These are phyloP conservation scores for Nycticorax nycticorax DNA, from an alignment of 2,113 vertebrate species.

Conservation along the genomic window DNA sequence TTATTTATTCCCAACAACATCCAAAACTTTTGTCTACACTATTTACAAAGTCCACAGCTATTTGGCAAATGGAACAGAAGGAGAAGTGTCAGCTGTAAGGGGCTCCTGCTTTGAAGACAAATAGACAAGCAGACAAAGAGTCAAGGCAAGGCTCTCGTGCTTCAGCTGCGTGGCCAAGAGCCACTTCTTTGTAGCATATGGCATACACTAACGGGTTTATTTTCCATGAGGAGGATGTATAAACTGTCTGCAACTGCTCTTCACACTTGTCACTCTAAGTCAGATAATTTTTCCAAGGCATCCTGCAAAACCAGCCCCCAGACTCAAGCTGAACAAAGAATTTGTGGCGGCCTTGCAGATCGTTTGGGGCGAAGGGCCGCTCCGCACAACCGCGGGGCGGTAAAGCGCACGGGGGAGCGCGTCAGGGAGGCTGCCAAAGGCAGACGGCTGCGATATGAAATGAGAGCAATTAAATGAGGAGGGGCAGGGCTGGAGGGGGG, in stretches of 20 bases:
- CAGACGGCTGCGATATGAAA: accelerated
- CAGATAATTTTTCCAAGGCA: conserved; percentile 21
- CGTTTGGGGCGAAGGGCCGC: accelerated
- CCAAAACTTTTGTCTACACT: background rate
- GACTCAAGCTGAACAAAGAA: background rate
- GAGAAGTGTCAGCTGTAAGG: conserved; percentile 9
- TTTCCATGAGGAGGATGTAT: conserved; percentile 50
- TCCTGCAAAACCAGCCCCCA: background rate
- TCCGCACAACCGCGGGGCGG: accelerated
- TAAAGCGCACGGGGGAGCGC: background rate
- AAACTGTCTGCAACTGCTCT: conserved; percentile 65
- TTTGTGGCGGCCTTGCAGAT: background rate
- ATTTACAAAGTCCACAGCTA: conserved; percentile 20
- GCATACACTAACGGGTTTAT: conserved; percentile 52
- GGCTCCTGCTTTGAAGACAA: conserved; percentile 43
- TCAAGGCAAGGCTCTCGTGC: background rate
- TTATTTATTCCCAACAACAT: background rate
- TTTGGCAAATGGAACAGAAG: conserved; percentile 31
- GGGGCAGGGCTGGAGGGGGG: background rate
- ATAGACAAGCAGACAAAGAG: conserved; percentile 50
- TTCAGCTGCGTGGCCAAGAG: conserved; percentile 43
- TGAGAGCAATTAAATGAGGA: background rate
- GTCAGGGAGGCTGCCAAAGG: background rate
- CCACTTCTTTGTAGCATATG: conserved; percentile 55
- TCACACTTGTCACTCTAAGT: conserved; percentile 60